These are phyloP conservation scores for Phymorhynchus buccinoides DNA, from an alignment of 1,140 invertebrate genomes.

Conservation along the genomic window DNA sequence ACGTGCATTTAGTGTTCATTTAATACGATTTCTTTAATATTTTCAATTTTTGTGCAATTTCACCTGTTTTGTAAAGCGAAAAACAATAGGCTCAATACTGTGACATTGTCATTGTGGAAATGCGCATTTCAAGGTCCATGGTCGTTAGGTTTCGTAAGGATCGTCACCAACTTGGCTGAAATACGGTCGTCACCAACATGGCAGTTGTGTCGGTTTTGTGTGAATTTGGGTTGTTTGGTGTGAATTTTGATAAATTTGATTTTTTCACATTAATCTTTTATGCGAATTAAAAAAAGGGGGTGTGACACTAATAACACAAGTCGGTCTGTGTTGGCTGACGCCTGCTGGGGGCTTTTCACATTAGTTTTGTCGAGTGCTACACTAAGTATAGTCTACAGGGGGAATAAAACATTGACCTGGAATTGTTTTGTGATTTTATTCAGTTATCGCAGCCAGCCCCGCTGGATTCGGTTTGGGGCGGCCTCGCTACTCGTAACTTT, in stretches of 20 bases:
- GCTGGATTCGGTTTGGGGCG: not conserved
- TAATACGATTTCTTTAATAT: not conserved
- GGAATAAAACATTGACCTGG: too few species aligned
- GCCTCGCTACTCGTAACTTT: constrained; percentile 14
- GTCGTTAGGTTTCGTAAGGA: not conserved
- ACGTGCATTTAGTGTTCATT: not conserved
- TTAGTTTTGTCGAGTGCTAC: not conserved
- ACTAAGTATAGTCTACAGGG: not conserved
- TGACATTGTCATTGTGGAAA: not conserved
- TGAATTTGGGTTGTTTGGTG: not conserved
- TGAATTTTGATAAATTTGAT: not conserved
- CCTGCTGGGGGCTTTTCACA: not conserved
- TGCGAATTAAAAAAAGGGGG: constrained; percentile 4
- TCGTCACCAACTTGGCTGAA: not conserved
- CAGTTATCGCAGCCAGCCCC: not conserved
- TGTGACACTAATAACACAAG: constrained; percentile 9
- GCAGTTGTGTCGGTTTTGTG: not conserved
- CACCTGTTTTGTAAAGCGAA: not conserved
- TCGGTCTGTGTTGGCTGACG: not conserved
- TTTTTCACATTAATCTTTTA: not conserved
- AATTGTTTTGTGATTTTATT: constrained; percentile 7
- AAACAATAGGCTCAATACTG: not conserved
- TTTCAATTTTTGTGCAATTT: not conserved
- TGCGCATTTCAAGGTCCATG: not conserved
- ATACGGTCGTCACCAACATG: not conserved